These are phyloP conservation scores for Drosophila anceps DNA, from an alignment of 2,888 invertebrate species.

Conservation along the genomic window DNA sequence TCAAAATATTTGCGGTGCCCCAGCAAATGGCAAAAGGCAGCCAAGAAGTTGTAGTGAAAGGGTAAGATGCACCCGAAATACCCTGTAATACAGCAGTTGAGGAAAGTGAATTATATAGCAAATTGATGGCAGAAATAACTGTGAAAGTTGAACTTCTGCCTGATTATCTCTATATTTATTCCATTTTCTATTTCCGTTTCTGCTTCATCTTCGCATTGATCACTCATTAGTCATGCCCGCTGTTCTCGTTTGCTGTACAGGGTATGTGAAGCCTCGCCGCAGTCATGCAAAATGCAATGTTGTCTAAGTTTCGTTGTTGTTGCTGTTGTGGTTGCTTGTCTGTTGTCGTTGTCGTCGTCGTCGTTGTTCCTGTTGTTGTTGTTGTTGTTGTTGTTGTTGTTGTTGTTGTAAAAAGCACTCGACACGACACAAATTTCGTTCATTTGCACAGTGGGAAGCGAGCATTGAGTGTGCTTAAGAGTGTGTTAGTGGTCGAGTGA, in stretches of 20 bases:
- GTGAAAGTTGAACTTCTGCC: too few relatives aligned
- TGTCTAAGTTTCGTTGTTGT: slow-evolving; percentile 45
- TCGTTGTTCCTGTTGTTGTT: slow-evolving; percentile 25
- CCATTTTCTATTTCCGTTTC: neutral
- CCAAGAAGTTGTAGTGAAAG: neutral
- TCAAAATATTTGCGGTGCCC: slow-evolving; percentile 56
- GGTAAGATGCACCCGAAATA: slow-evolving; percentile 12
- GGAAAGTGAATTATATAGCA: neutral
- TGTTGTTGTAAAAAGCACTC: slow-evolving; percentile 58
- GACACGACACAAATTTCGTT: slow-evolving; percentile 70
- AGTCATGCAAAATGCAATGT: slow-evolving; percentile 63
- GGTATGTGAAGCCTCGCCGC: slow-evolving; percentile 40
- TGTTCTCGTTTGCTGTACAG: slow-evolving; percentile 20
- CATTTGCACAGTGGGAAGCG: slow-evolving; percentile 63
- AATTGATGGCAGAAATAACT: neutral
- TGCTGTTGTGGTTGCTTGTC: slow-evolving; percentile 22
- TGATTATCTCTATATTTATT: neutral
- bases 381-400: slow-evolving; percentile 23
- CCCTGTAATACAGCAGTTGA: slow-evolving; percentile 18
- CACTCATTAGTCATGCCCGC: slow-evolving; percentile 7
- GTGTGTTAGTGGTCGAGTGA: slow-evolving; percentile 1
- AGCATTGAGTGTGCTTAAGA: slow-evolving; percentile 36
- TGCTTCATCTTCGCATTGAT: too few relatives aligned
- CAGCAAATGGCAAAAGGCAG: slow-evolving; percentile 60
- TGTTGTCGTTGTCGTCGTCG: too few relatives aligned